Conservation (phyloP, 2,797 vertebrate species). For the Anisognathus igniventris region DNA sequence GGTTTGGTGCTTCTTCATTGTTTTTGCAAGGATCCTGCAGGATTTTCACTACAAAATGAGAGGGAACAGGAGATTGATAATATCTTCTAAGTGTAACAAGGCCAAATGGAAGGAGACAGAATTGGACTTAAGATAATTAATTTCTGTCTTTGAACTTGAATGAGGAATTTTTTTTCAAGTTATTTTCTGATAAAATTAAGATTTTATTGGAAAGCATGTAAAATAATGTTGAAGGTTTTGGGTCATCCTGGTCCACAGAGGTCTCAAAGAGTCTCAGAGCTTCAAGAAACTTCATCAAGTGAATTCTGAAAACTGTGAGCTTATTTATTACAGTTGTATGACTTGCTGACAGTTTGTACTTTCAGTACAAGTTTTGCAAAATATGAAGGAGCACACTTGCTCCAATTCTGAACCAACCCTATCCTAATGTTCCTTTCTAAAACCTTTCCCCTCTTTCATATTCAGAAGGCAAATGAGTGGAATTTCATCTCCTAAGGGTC, state of each 20-base stretch:
- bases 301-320: neutral
- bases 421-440: neutral
- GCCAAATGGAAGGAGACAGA: neutral
- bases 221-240: neutral
- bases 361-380: neutral
- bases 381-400: neutral
- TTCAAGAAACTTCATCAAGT: neutral
- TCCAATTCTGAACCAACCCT: neutral
- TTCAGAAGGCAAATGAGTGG: neutral
- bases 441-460: neutral
- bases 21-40: neutral
- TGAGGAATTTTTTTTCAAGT: neutral
- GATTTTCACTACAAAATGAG: neutral
- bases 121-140: neutral
- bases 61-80: neutral
- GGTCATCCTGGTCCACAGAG: neutral
- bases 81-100: neutral
- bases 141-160: neutral
- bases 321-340: neutral
- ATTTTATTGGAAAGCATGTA: neutral
- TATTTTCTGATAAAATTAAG: neutral
- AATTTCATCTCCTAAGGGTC: neutral
- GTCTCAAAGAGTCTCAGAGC: neutral
- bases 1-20: neutral
- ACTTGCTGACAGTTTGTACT: neutral